A percentile compares a stretch with the other conserved stretches of the same genome.
phyloP scores from a whole-genome alignment of 1,140 invertebrate species.

The Atopsyche davidsoni region DNA sequence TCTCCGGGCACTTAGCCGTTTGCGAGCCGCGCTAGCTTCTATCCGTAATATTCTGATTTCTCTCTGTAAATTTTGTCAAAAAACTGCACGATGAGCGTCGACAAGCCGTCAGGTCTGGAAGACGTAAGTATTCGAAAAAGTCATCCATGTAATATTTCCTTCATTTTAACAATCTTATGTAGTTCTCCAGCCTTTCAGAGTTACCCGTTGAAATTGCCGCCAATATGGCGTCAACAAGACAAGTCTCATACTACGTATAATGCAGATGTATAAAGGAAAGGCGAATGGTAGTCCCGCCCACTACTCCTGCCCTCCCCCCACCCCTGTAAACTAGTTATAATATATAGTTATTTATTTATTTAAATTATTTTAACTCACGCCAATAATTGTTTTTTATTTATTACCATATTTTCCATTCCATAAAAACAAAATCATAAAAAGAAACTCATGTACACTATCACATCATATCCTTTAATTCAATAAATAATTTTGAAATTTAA shows the following conservation, averaged over 20 bases:
- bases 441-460: no score
- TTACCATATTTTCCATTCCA: no score
- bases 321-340: no score
- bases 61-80: constrained; percentile 7
- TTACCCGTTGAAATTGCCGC: constrained; percentile 60
- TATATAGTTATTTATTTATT: no score
- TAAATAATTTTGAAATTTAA: no score
- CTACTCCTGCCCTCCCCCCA: no score
- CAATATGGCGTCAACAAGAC: constrained; percentile 76
- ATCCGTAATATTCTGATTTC: constrained; percentile 15
- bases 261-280: constrained; percentile 30
- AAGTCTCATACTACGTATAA: constrained; percentile 52
- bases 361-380: no score
- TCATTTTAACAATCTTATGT: constrained; percentile 9
- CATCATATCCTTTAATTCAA: no score
- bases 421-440: no score
- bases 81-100: constrained; percentile 40
- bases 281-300: constrained; percentile 20
- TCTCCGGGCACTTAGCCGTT: constrained; percentile 19
- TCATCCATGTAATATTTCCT: constrained; percentile 28
- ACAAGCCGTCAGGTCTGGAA: constrained; percentile 45
- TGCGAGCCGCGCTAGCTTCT: constrained; percentile 13
- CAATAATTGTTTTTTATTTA: no score
- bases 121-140: constrained; percentile 40
- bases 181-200: neutral